Evolutionary conservation across 2,797 vertebrate genomes (phyloP), one percentile per base, ranked within the genome.

Genomic region (Micrastur ruficollis): DNA sequence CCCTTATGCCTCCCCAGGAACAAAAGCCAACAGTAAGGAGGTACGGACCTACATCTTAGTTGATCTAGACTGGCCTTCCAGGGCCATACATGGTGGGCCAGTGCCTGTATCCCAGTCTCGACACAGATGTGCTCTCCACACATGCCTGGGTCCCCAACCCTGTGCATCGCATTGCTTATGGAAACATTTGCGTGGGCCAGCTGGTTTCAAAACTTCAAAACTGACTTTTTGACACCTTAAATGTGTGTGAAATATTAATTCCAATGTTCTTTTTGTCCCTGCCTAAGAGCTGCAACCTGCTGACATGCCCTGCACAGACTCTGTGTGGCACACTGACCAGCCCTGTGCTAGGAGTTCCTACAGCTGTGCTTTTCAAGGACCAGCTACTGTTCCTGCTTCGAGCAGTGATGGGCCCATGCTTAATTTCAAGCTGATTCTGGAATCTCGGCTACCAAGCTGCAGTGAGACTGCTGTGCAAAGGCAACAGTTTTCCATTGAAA

Each of bases 401-500:
- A 73, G 47, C 27, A 56, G 40, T 11, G 47, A 36, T 73, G 50
- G 17, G n/a, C 32, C n/a, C 26, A 20, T n/a, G 36, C 31, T 73
- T 78, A 67, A 73, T 71, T 92, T 79, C 62, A 95, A 36, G 12
- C 25, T 73, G 73, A 49, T 70, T 74, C 52, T 66, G 71, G 19
- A 89, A 62, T 34, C 32, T 49, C 0, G 0, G 40, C 40, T 85
- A 49, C 26, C 0, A 0, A 87, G 32, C 13, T 1, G 0, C 58
- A 79, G n/a, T 38, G 25, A 93, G 53, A 65, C 36, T 47, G 36
- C 55, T 73, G 34, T 44, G 68, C 46, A 76, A 90, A 87, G 49
- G n/a, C 63, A 89, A 75, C 40, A 47, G 29, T 49, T 90, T 81
- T 86, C 52, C 26, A 44, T 1, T 85, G 78, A 93, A 90, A 90